A percentile compares a stretch with the other conserved stretches of the same genome.
These are phyloP conservation scores for Argopecten irradians DNA, from an alignment of 1,140 invertebrate species.

Conservation along the genomic window DNA sequence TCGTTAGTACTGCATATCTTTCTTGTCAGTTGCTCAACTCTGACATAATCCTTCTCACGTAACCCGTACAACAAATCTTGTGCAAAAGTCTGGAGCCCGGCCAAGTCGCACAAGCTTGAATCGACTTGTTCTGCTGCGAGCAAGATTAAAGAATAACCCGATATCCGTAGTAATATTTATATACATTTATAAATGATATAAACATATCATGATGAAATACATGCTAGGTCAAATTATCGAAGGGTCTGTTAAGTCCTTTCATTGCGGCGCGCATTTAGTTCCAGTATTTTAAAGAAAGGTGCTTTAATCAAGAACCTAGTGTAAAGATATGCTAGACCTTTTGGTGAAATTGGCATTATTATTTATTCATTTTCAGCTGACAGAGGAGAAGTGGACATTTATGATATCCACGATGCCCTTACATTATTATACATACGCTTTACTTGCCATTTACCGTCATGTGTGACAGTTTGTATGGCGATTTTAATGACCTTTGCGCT, in stretches of 20 bases:
- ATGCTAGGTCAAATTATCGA: background rate
- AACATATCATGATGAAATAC: background rate
- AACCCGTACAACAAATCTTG: slow-evolving; percentile 31
- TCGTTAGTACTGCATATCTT: slow-evolving; percentile 34
- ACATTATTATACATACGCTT: background rate
- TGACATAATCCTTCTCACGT: slow-evolving; percentile 44
- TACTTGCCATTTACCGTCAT: slow-evolving; percentile 7
- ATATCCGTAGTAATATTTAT: background rate
- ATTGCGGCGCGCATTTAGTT: background rate
- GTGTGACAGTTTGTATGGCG: slow-evolving; percentile 14
- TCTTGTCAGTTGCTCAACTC: slow-evolving; percentile 45
- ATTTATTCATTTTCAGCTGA: slow-evolving; percentile 12
- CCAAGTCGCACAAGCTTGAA: slow-evolving; percentile 19
- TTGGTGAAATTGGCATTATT: background rate
- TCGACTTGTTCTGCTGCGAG: slow-evolving; percentile 14
- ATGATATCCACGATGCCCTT: background rate
- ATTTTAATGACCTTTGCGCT: slow-evolving; percentile 1
- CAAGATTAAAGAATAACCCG: background rate
- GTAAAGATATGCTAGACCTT: background rate
- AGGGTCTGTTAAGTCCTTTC: background rate
- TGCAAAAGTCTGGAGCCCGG: slow-evolving; percentile 34
- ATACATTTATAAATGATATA: background rate
- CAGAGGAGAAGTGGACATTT: background rate
- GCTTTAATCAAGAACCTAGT: background rate
- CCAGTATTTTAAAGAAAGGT: background rate